Evolutionary conservation across 2,113 vertebrate genomes (phyloP), one percentile per base, ranked within the genome.

Genomic region (Pseudopipra pipra): DNA sequence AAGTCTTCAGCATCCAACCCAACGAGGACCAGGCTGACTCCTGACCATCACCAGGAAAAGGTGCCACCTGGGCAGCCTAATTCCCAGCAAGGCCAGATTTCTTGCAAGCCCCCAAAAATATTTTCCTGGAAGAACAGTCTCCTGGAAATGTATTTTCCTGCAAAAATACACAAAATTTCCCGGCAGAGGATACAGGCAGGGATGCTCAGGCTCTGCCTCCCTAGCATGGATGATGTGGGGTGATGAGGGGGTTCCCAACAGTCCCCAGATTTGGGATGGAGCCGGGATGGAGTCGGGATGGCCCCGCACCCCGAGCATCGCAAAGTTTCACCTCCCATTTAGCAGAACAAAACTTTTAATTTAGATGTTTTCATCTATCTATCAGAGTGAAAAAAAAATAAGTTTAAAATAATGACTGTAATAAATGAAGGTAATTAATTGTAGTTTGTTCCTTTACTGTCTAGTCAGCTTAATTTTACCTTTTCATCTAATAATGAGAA

Each of bases 391-490:
- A 97, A 70, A 98, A 98, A 97, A 96, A 98, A 88, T n/a, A 98
- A 98, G 96, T 98, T 98, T 98, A 98, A 98, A 98, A 98, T 98
- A 98, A 98, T 98, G 98, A 98, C 98, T 98, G 97, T 98, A 98
- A 98, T 98, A 98, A 98, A 98, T 98, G 97, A 97, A 98, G 98
- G 98, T 99, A 99, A 98, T 98, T 98, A 98, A 98, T 98, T 98
- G 98, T 98, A 98, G 99, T 99, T 98, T 99, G 98, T 98, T 99
- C 98, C 98, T 99, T 99, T 98, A 98, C 98, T 99, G 99, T 99
- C 98, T 99, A 99, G 98, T 99, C 99, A 99, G 99, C 99, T 99
- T 98, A 97, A 99, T 99, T 99, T 98, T 99, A 99, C 99, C 99
- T 99, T 99, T 98, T 98, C 98, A 98, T 98, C 98, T 99, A 98